phyloP scores from a whole-genome alignment of 2,113 vertebrate species.

The Sinocyclocheilus anophthalmus region DNA sequence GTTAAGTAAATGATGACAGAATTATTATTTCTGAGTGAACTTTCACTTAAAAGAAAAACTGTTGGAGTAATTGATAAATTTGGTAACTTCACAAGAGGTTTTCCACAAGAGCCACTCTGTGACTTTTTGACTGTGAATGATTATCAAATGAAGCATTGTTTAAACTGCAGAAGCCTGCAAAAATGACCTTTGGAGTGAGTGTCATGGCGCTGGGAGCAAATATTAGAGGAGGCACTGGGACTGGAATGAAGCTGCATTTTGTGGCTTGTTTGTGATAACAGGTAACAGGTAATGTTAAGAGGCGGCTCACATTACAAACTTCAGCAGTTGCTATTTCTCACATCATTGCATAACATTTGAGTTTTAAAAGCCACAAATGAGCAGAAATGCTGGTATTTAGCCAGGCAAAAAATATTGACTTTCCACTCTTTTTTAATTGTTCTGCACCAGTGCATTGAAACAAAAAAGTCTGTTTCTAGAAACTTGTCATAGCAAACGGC shows the following conservation, averaged over 20 bases:
- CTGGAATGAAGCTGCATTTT: constrained; percentile 46
- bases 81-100: neutral
- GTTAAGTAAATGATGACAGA: neutral
- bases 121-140: constrained; percentile 43
- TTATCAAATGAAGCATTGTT: constrained; percentile 52
- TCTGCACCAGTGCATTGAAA: constrained; percentile 19
- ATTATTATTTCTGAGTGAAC: neutral
- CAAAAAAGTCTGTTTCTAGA: neutral
- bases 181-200: constrained; percentile 57
- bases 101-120: neutral
- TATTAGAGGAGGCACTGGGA: constrained; percentile 12
- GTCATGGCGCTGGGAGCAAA: constrained; percentile 27
- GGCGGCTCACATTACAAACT: constrained; percentile 34
- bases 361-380: neutral
- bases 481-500: constrained; percentile 24
- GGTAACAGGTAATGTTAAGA: constrained; percentile 42
- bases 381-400: neutral
- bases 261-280: constrained; percentile 41
- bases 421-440: neutral
- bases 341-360: neutral
- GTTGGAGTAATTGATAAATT: constrained; percentile 8
- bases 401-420: constrained; percentile 4
- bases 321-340: constrained; percentile 24
- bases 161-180: constrained; percentile 35
- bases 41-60: constrained; percentile 37